A percentile compares a stretch with the other conserved stretches of the same genome.
Conservation (phyloP, 2,113 vertebrate genomes). For the Crotalus horridus region DNA sequence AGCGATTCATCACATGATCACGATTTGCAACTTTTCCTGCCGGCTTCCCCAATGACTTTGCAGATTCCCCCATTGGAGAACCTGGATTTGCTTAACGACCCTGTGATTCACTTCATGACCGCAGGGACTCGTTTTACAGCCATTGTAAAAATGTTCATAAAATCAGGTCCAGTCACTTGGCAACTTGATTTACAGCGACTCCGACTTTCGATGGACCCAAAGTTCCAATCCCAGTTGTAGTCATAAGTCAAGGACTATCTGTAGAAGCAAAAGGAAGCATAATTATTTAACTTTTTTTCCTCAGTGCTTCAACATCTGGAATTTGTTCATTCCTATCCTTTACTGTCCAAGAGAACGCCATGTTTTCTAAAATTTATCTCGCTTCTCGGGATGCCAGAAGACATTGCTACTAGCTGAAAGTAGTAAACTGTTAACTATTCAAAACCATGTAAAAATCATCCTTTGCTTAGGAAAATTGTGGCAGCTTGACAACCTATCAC, state of each 20-base stretch:
- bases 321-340: constrained; percentile 3
- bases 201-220: neutral
- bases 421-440: neutral
- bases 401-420: neutral
- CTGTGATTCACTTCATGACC: neutral
- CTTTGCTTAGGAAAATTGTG: neutral
- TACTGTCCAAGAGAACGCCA: neutral
- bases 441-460: neutral
- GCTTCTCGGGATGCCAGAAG: fast-evolving
- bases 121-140: neutral
- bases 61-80: neutral
- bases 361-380: neutral
- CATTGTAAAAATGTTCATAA: neutral
- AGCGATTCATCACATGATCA: neutral
- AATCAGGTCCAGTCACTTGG: neutral
- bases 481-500: constrained; percentile 9
- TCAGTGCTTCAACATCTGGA: neutral
- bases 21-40: neutral
- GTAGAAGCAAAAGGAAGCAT: neutral
- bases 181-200: neutral
- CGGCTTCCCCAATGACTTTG: neutral
- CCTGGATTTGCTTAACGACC: neutral
- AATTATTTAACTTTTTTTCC: neutral
- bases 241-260: neutral
- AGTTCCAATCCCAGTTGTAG: neutral